These are phyloP conservation scores for Cyanoramphus novaezelandiae DNA, from an alignment of 2,113 vertebrate genomes.

Conservation along the genomic window DNA sequence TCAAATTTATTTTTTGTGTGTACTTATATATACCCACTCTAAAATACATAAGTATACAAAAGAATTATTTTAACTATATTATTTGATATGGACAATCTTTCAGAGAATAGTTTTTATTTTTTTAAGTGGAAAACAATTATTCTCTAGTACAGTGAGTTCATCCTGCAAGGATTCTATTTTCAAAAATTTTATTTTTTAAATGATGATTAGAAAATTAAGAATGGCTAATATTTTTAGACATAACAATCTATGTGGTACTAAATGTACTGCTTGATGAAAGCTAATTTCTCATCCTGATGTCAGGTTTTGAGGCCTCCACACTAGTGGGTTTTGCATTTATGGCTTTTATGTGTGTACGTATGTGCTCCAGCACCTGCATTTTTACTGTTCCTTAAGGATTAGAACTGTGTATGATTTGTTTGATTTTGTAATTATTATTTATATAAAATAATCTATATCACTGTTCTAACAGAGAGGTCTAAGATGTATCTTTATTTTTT, in stretches of 20 bases:
- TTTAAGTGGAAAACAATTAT: not conserved
- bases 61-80: not conserved
- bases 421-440: not conserved
- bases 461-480: not conserved
- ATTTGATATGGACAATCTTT: not conserved
- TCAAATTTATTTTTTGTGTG: not conserved
- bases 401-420: not conserved
- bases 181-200: not conserved
- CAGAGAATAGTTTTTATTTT: not conserved
- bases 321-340: not conserved
- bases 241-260: not conserved
- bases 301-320: not conserved
- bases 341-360: fast-evolving
- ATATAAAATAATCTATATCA: not conserved
- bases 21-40: not conserved
- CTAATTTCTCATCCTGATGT: not conserved
- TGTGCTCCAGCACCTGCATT: not conserved
- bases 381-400: not conserved
- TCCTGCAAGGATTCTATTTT: not conserved
- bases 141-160: not conserved
- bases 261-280: not conserved
- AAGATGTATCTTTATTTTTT: not conserved
- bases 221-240: not conserved
- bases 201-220: not conserved
- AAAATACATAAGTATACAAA: not conserved